Evolutionary conservation across 2,888 invertebrate species (phyloP).

Genomic region (Hofmannophila pseudospretella): DNA sequence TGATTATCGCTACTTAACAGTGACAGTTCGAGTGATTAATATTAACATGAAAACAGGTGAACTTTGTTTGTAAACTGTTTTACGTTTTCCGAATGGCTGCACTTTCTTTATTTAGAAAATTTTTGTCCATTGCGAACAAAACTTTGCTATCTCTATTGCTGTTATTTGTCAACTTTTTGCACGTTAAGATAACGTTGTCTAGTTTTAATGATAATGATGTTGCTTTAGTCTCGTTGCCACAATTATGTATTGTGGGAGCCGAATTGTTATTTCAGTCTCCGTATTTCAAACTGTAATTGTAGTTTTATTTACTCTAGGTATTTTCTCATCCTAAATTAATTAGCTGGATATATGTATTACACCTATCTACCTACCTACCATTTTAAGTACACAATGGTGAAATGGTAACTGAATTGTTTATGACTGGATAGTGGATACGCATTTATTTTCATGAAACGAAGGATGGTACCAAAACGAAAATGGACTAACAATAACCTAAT

Average conservation of each 20-base stretch:
- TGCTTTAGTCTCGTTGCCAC: conserved; percentile 6
- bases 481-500: no score
- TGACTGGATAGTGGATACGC: no score
- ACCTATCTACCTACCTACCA: no score
- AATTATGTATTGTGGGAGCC: conserved; percentile 6
- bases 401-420: no score
- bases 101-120: conserved; percentile 46
- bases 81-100: conserved; percentile 30
- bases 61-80: conserved; percentile 41
- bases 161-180: conserved; percentile 33
- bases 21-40: conserved; percentile 63
- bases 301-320: no score
- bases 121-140: conserved; percentile 34
- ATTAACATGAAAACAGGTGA: conserved; percentile 61
- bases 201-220: conserved; percentile 15
- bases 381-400: no score
- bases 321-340: no score
- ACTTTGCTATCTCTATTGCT: conserved; percentile 37
- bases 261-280: background rate
- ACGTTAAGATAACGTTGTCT: conserved; percentile 22
- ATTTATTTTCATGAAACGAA: no score
- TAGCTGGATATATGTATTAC: no score
- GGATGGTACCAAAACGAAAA: no score
- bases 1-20: conserved; percentile 51
- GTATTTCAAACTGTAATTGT: no score